Base-by-base conservation (phyloP, 2,888 invertebrate genomes). In the Drosophila kuntzei region DNA sequence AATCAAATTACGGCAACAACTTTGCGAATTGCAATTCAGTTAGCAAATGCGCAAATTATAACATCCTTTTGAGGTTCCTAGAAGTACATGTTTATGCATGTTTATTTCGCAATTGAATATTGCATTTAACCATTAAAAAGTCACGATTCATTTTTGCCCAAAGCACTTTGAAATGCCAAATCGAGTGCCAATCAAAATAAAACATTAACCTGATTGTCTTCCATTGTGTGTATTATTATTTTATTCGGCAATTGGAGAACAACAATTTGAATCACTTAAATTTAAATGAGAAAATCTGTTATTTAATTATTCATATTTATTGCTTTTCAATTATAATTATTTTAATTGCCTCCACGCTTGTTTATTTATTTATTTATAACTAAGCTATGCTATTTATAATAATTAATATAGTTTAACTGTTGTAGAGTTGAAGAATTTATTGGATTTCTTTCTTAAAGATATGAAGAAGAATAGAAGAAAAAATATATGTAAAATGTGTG, bases 111-210 rank as follows among this genome's bases (percentile, higher is more conserved):
- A 27, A 4, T 14, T 32, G 2, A 12, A 20, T 36, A 22, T 22
- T 9, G 12, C 25, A 7, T 20, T 49, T 12, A 12, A 29, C 22
- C 12, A 39, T 49, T 27, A 18, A 32, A 57, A 37, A 37, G 59
- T 18, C 29, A 51, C 25, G 32, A 16, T 27, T 57, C 41, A 69
- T 58, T 58, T 65, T 32, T 25, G 8, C 12, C 14, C 14, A 22
- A 49, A 59, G 41, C 25, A 39, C 37, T 44, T 65, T 18, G 25
- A n/a, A 51, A 41, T 46, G 49, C 11, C 11, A 63, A 76, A 76
- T 81, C 64, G 69, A 85, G 43, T 85, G 85, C 43, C 83, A 86
- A 74, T 73, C 70, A 71, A 50, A 18, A 25, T 55, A 67, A 53
- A 67, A 60, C 44, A 27, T 47, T 20, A 41, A 43, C 20, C 41